Evolutionary conservation across 2,888 invertebrate genomes (phyloP).

Genomic region (Philereme vetulata): DNA sequence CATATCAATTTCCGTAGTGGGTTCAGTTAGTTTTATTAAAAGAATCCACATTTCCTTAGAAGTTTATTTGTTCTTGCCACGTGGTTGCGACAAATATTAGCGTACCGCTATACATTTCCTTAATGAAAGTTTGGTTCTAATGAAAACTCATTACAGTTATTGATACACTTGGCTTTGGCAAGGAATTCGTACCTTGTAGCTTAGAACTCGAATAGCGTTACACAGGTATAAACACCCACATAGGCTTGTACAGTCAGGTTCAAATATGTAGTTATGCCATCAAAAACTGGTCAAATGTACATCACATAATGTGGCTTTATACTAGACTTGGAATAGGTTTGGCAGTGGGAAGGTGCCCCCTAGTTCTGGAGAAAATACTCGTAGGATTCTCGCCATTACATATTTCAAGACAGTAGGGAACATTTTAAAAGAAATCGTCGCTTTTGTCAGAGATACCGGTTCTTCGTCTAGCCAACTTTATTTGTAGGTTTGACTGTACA

Average conservation of each 20-base stretch:
- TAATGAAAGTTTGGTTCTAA: slow-evolving; percentile 33
- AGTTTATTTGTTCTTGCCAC: slow-evolving; percentile 23
- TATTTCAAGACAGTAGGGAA: no score
- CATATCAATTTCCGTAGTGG: slow-evolving; percentile 15
- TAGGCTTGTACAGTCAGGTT: slow-evolving; percentile 7
- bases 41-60: slow-evolving; percentile 18
- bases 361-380: no score
- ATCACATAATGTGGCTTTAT: no score
- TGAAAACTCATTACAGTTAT: slow-evolving; percentile 31
- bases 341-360: no score
- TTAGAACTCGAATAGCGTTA: not conserved
- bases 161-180: slow-evolving; percentile 19
- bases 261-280: no score
- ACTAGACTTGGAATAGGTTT: no score
- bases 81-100: slow-evolving; percentile 31
- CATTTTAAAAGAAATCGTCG: no score
- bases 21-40: slow-evolving; percentile 13
- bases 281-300: no score
- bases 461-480: no score
- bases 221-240: slow-evolving; percentile 2
- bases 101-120: slow-evolving; percentile 35
- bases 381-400: no score
- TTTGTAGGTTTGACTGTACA: not conserved
- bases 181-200: slow-evolving; percentile 17
- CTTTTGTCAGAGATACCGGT: no score